Conservation (phyloP, 2,888 invertebrate genomes). For the Tiliacea citrago region DNA sequence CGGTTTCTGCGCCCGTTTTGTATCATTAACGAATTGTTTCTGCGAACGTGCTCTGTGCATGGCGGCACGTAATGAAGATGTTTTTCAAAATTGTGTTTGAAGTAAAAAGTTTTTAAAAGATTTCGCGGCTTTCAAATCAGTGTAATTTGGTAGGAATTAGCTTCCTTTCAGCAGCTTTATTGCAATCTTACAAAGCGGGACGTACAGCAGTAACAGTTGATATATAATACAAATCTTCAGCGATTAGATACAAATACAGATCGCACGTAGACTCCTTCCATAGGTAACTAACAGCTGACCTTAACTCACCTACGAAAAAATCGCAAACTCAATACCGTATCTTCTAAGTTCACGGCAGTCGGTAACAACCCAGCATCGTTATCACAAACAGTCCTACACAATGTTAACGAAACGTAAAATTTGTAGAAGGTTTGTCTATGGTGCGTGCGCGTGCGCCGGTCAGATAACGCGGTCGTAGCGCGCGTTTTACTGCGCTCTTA, state of each 20-base stretch:
- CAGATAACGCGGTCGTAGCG: slow-evolving; percentile 61
- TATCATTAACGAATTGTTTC: slow-evolving; percentile 73
- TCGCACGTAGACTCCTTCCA: too few species aligned
- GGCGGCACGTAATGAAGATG: slow-evolving; percentile 46
- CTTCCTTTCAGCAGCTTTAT: neutral
- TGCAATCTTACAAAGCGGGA: neutral
- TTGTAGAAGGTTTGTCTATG: slow-evolving; percentile 62
- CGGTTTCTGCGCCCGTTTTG: slow-evolving; percentile 59
- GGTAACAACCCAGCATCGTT: slow-evolving; percentile 32
- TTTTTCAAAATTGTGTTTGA: slow-evolving; percentile 36
- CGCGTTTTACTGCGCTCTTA: slow-evolving; percentile 67
- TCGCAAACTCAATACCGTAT: neutral
- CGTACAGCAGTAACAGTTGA: neutral
- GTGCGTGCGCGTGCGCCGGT: slow-evolving; percentile 60
- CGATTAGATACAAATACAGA: neutral
- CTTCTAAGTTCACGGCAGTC: slow-evolving; percentile 32
- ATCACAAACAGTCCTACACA: slow-evolving; percentile 54
- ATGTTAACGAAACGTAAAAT: slow-evolving; percentile 64
- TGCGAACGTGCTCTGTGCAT: slow-evolving; percentile 51
- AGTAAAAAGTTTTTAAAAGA: slow-evolving; percentile 29
- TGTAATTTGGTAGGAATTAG: neutral
- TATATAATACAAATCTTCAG: neutral
- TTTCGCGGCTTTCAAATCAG: slow-evolving; percentile 24
- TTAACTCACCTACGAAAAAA: neutral
- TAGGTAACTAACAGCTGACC: neutral